phyloP scores from a whole-genome alignment of 1,140 invertebrate genomes.

The Brachionus manjavacas region DNA sequence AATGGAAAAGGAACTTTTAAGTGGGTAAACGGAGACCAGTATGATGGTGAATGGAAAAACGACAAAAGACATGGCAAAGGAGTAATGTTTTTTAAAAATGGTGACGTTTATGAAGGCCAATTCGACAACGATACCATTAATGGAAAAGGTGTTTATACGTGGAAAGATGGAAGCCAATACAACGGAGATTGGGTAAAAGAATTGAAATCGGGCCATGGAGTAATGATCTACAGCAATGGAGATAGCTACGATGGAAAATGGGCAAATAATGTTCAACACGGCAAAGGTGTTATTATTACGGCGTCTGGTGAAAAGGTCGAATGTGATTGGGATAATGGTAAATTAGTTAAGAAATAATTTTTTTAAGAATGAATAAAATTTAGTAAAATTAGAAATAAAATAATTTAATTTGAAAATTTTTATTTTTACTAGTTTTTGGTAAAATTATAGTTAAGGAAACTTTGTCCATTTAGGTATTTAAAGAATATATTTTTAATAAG shows the following conservation, averaged over 20 bases:
- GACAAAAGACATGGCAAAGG: constrained; percentile 5
- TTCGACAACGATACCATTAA: background rate
- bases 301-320: background rate
- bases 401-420: background rate
- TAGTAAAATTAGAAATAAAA: background rate
- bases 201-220: background rate
- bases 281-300: background rate
- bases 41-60: constrained; percentile 27
- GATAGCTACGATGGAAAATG: constrained; percentile 21
- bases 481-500: no score
- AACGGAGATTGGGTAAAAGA: constrained; percentile 2
- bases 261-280: background rate
- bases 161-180: constrained; percentile 1
- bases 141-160: constrained; percentile 18
- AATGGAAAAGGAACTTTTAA: constrained; percentile 13
- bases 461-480: no score
- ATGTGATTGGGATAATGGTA: constrained; percentile 3
- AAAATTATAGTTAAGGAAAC: no score
- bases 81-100: background rate
- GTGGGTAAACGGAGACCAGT: constrained; percentile 43
- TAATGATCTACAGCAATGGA: background rate
- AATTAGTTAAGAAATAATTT: background rate
- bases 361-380: background rate
- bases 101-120: constrained; percentile 5
- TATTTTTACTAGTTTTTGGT: no score